Evolutionary conservation across 2,797 vertebrate genomes (phyloP).

Genomic region (Alauda arvensis): DNA sequence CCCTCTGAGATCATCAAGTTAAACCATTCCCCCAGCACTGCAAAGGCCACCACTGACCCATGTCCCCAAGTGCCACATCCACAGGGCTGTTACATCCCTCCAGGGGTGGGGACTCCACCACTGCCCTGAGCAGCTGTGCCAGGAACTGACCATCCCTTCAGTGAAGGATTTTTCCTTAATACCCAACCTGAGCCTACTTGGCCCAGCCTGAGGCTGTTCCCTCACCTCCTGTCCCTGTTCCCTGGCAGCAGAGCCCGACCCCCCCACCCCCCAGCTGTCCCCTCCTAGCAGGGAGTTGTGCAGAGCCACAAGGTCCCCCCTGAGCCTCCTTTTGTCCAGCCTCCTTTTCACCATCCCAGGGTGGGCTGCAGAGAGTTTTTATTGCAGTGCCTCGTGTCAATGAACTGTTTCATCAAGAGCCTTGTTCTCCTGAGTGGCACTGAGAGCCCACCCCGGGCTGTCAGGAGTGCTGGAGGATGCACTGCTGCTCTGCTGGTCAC

Average conservation of each 20-base stretch:
- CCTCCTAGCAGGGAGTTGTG: neutral
- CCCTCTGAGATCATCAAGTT: neutral
- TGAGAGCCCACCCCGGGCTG: neutral
- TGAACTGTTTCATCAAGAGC: neutral
- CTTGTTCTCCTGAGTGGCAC: neutral
- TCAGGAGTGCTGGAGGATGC: neutral
- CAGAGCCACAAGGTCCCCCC: neutral
- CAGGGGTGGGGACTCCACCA: fast-evolving
- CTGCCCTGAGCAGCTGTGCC: neutral
- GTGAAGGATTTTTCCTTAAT: fast-evolving
- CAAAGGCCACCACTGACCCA: neutral
- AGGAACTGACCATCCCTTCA: neutral
- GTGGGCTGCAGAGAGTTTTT: neutral
- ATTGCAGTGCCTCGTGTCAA: neutral
- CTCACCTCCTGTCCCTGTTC: neutral
- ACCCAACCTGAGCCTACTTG: fast-evolving
- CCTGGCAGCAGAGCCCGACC: neutral
- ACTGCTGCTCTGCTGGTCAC: neutral
- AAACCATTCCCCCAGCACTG: neutral
- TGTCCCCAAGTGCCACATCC: neutral
- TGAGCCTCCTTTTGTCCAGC: neutral
- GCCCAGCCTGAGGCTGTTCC: neutral
- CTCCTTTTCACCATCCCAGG: neutral
- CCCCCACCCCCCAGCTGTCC: neutral
- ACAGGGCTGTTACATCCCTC: neutral